phyloP scores from a whole-genome alignment of 2,888 invertebrate genomes.

The Apotomis turbidana region DNA sequence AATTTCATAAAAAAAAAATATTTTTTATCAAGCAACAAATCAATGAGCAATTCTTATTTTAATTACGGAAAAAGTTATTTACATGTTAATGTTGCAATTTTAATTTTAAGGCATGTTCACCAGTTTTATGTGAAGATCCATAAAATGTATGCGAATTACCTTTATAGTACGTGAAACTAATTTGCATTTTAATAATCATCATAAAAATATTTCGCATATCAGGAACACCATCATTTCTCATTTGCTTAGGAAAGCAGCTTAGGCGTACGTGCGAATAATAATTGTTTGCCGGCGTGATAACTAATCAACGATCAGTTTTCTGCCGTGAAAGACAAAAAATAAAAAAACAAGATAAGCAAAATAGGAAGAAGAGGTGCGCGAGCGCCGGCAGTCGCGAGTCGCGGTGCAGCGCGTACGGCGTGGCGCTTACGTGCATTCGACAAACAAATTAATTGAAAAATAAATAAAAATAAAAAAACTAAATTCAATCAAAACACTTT shows the following conservation, averaged over 20 bases:
- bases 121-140: background rate
- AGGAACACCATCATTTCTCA: conserved; percentile 8
- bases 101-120: background rate
- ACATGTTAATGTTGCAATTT: background rate
- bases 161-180: background rate
- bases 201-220: background rate
- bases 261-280: conserved; percentile 42
- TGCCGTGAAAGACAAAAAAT: conserved; percentile 43
- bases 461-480: background rate
- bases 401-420: conserved; percentile 61
- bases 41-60: too few species aligned
- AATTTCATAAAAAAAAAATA: too few species aligned
- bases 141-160: background rate
- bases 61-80: too few species aligned
- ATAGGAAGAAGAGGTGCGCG: conserved; percentile 53
- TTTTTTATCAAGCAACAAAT: too few species aligned
- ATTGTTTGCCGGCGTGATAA: conserved; percentile 30
- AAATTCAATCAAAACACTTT: background rate
- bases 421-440: conserved; percentile 52
- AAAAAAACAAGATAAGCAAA: conserved; percentile 54
- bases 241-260: conserved; percentile 43
- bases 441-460: background rate
- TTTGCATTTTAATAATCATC: background rate
- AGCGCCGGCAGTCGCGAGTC: conserved; percentile 54
- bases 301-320: conserved; percentile 44